phyloP scores from a whole-genome alignment of 2,113 vertebrate species.

The Polypterus senegalus region DNA sequence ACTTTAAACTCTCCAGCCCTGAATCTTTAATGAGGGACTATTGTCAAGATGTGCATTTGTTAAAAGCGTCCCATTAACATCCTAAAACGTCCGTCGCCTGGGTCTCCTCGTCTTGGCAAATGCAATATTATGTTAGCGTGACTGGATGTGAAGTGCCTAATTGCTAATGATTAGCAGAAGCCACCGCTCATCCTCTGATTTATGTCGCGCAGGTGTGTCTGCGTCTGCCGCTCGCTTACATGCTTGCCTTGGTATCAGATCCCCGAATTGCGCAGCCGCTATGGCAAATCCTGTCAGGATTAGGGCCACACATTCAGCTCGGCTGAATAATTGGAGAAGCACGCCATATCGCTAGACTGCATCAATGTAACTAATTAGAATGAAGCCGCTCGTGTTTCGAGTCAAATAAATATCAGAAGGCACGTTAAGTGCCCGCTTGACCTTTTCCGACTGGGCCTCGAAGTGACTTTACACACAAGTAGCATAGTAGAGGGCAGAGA shows the following conservation, averaged over 20 bases:
- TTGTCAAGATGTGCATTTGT: conserved; percentile 52
- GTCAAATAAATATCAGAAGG: conserved; percentile 44
- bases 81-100: conserved; percentile 23
- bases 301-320: conserved; percentile 25
- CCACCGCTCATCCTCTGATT: too few species aligned
- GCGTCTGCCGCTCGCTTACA: too few species aligned
- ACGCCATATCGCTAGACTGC: conserved; percentile 28
- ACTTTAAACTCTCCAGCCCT: conserved; percentile 4
- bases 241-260: too few species aligned
- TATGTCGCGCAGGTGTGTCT: too few species aligned
- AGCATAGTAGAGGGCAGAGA: too few species aligned
- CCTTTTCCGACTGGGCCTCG: conserved; percentile 41
- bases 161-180: conserved; percentile 16
- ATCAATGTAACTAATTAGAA: conserved; percentile 58
- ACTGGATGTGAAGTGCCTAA: conserved; percentile 40
- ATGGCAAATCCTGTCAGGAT: conserved; percentile 20
- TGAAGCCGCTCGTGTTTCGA: conserved; percentile 36
- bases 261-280: not conserved
- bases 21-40: conserved; percentile 56
- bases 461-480: conserved; percentile 41
- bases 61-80: conserved; percentile 46
- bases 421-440: conserved; percentile 39
- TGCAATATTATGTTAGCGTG: conserved; percentile 29
- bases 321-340: conserved; percentile 36
- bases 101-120: conserved; percentile 49